These are phyloP conservation scores for Sandelia bainsii DNA, from an alignment of 2,797 vertebrate species.

Conservation along the genomic window DNA sequence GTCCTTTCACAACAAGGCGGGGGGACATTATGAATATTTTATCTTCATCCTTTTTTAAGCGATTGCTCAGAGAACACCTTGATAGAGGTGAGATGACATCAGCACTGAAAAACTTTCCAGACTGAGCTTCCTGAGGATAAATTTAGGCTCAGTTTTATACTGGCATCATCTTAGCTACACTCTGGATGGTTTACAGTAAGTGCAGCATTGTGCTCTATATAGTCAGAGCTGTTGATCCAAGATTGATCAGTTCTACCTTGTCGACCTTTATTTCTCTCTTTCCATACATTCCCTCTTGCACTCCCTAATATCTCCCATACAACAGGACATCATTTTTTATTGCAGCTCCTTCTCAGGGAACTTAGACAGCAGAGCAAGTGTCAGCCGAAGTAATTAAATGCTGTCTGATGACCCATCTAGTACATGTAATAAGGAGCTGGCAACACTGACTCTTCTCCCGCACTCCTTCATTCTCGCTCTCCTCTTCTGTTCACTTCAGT, in stretches of 20 bases:
- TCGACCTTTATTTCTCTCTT: conserved; percentile 34
- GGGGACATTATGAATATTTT: conserved; percentile 67
- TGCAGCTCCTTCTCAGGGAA: conserved; percentile 23
- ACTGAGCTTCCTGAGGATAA: conserved; percentile 36
- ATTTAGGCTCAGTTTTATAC: conserved; percentile 21
- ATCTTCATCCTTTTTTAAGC: conserved; percentile 39
- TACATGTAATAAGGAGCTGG: conserved; percentile 34
- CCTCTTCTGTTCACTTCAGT: conserved; percentile 14
- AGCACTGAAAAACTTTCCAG: conserved; percentile 41
- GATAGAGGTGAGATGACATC: conserved; percentile 67
- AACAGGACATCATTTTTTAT: conserved; percentile 47
- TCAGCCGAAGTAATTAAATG: conserved; percentile 60
- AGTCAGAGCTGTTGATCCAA: conserved; percentile 29
- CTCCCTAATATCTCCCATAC: conserved; percentile 46
- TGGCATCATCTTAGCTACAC: conserved; percentile 12
- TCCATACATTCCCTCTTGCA: conserved; percentile 9
- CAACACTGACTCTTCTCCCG: conserved; percentile 15
- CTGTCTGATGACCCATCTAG: conserved; percentile 39
- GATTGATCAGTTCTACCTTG: conserved; percentile 33
- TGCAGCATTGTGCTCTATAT: neutral
- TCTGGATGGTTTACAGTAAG: conserved; percentile 1
- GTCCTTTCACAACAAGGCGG: conserved; percentile 64
- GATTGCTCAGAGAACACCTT: conserved; percentile 66
- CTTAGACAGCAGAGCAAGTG: conserved; percentile 46
- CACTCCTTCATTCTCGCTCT: conserved; percentile 5